Evolutionary conservation across 2,888 invertebrate species (phyloP).

Genomic region (Sussaba pulchella): DNA sequence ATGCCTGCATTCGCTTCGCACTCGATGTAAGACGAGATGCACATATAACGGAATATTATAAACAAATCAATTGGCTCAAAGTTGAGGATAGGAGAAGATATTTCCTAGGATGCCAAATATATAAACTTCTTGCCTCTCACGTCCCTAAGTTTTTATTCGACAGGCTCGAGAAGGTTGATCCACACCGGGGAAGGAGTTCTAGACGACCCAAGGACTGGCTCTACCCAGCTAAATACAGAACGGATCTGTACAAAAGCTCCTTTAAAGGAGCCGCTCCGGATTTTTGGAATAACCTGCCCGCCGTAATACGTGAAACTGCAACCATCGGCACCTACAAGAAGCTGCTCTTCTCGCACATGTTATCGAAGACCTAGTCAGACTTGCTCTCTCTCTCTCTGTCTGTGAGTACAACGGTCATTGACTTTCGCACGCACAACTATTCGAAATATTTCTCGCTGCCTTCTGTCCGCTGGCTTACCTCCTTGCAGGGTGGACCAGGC

Average conservation of each 20-base stretch:
- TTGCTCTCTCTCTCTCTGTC: no score
- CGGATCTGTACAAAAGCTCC: no score
- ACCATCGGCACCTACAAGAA: not conserved
- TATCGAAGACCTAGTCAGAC: not conserved
- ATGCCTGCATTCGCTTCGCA: constrained; percentile 6
- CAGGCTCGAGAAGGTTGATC: not conserved
- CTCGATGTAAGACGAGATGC: constrained; percentile 17
- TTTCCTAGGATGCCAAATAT: constrained; percentile 11
- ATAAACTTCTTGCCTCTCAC: constrained; percentile 3
- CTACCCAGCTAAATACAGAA: no score
- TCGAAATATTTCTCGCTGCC: no score
- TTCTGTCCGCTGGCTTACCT: no score
- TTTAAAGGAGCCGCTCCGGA: not conserved
- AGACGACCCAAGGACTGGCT: not conserved
- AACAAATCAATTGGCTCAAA: constrained; percentile 28
- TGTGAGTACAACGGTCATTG: no score
- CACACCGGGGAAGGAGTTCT: not conserved
- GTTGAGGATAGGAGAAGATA: not conserved
- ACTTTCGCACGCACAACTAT: no score
- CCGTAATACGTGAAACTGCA: not conserved
- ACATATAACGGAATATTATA: not conserved
- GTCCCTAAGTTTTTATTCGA: constrained; percentile 15
- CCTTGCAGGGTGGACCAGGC: no score
- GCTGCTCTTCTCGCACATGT: not conserved
- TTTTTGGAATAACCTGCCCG: constrained; percentile 9